Evolutionary conservation across 2,888 invertebrate genomes (phyloP).

Genomic region (Timema cristinae): DNA sequence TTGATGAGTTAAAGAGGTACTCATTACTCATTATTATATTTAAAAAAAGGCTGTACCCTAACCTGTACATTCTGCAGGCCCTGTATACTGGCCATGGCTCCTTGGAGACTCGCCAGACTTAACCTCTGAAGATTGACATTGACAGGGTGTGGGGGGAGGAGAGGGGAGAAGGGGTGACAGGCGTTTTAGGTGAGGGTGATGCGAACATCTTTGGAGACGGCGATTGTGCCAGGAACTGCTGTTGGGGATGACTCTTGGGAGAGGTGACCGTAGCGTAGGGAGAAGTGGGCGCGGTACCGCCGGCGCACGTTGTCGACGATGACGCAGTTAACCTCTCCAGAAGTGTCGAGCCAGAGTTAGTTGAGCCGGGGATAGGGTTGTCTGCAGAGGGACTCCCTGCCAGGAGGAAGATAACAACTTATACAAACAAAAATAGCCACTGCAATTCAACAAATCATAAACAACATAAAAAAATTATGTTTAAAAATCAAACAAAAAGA

Average conservation of each 20-base stretch:
- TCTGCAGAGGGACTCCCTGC: slow-evolving; percentile 56
- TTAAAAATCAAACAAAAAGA: no score
- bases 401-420: no score
- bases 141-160: slow-evolving; percentile 45
- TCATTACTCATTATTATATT: no score
- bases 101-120: slow-evolving; percentile 65
- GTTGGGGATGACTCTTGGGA: slow-evolving; percentile 16
- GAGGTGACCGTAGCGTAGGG: slow-evolving; percentile 16
- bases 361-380: slow-evolving; percentile 52
- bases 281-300: slow-evolving; percentile 19
- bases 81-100: slow-evolving; percentile 49
- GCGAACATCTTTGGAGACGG: slow-evolving; percentile 24
- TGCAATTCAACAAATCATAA: slow-evolving; percentile 13
- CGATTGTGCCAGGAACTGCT: slow-evolving; percentile 21
- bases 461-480: not conserved
- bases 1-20: no score
- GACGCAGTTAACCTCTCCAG: slow-evolving; percentile 50
- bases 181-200: slow-evolving; percentile 24
- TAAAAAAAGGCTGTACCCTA: slow-evolving; percentile 21
- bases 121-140: slow-evolving; percentile 57
- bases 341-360: slow-evolving; percentile 43
- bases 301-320: slow-evolving; percentile 23
- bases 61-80: slow-evolving; percentile 75
- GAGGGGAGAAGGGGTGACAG: slow-evolving; percentile 48
- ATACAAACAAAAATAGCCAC: not conserved